These are phyloP conservation scores for Anoplophora glabripennis DNA, from an alignment of 1,140 invertebrate species.

Conservation along the genomic window DNA sequence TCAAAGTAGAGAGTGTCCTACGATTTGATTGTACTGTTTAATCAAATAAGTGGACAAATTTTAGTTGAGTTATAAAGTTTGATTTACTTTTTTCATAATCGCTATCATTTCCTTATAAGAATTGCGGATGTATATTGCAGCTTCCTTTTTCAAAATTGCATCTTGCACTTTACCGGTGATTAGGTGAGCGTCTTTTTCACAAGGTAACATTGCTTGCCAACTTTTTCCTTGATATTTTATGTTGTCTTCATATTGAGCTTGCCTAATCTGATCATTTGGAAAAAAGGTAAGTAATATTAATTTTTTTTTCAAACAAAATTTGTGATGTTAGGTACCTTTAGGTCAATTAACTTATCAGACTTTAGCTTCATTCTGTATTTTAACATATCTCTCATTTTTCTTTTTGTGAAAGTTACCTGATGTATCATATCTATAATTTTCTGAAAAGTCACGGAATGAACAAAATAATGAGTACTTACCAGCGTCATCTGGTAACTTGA, in stretches of 20 bases:
- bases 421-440: conserved; percentile 55
- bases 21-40: conserved; percentile 17
- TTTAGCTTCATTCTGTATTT: conserved; percentile 57
- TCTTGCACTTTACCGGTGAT: conserved; percentile 56
- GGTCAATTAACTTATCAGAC: conserved; percentile 54
- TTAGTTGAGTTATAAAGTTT: background rate
- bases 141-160: conserved; percentile 58
- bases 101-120: conserved; percentile 59
- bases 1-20: conserved; percentile 62
- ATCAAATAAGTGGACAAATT: conserved; percentile 13
- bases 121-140: conserved; percentile 56
- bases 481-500: too few species aligned
- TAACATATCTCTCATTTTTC: conserved; percentile 58
- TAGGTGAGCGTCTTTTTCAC: conserved; percentile 53
- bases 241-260: conserved; percentile 51
- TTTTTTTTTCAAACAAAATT: conserved; percentile 8
- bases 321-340: conserved; percentile 50
- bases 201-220: conserved; percentile 49
- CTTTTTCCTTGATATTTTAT: conserved; percentile 48
- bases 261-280: conserved; percentile 47
- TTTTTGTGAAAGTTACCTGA: conserved; percentile 58
- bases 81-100: conserved; percentile 58
- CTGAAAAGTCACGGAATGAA: conserved; percentile 45
- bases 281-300: too few species aligned
- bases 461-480: too few species aligned